These are phyloP conservation scores for Hepsetus odoe DNA, from an alignment of 2,113 vertebrate species.

Conservation along the genomic window DNA sequence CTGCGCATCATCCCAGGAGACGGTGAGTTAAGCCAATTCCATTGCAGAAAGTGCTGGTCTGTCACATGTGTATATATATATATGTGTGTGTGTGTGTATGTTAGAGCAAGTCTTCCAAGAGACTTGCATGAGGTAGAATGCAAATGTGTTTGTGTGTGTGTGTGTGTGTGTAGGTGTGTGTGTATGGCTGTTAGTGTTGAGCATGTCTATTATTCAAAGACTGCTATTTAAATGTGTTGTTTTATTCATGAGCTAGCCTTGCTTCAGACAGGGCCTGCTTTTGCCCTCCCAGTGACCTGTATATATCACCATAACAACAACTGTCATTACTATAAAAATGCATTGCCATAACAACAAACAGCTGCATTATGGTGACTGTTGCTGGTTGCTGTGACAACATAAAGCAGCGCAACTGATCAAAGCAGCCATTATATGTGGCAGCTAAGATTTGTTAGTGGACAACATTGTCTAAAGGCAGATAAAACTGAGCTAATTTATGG, in stretches of 20 bases:
- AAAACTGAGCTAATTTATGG: neutral
- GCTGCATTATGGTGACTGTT: conserved; percentile 4
- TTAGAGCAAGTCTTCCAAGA: neutral
- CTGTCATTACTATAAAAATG: neutral
- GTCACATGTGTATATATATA: neutral
- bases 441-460: neutral
- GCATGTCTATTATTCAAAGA: neutral
- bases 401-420: neutral
- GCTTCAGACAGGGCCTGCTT: neutral
- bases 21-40: too few species aligned
- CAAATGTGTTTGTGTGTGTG: conserved; percentile 3
- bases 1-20: conserved; percentile 99
- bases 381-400: neutral
- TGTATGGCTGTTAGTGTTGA: conserved; percentile 1
- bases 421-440: neutral
- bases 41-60: too few species aligned
- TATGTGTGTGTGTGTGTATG: conserved; percentile 12
- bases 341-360: conserved; percentile 23
- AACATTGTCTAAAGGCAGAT: neutral
- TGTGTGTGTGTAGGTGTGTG: conserved; percentile 11
- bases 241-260: neutral
- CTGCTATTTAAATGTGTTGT: conserved; percentile 3
- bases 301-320: conserved; percentile 21
- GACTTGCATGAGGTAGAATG: neutral
- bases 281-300: conserved; percentile 7